Evolutionary conservation across 2,888 invertebrate species (phyloP).

Genomic region (Microctonus brassicae): DNA sequence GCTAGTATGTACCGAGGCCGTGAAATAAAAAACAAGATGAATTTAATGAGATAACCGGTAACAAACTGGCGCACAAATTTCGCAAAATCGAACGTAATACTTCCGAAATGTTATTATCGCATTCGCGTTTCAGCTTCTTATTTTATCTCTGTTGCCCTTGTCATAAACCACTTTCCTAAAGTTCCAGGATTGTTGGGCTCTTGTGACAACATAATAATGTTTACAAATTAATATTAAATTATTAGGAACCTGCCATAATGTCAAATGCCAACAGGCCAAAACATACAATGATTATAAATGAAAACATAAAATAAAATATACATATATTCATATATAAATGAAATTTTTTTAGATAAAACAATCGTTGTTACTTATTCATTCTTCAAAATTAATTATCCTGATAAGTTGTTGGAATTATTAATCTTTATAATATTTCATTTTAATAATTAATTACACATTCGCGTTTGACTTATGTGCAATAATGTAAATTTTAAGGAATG

Average conservation of each 20-base stretch:
- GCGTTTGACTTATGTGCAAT: conserved; percentile 1
- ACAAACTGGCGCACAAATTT: conserved; percentile 62
- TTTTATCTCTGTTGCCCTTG: conserved; percentile 36
- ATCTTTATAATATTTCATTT: conserved; percentile 21
- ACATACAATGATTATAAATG: conserved; percentile 30
- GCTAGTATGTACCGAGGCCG: conserved; percentile 57
- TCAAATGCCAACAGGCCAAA: conserved; percentile 25
- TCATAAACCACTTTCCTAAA: conserved; percentile 48
- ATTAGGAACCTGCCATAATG: conserved; percentile 42
- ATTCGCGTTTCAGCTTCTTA: conserved; percentile 37
- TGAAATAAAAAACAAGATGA: conserved; percentile 22
- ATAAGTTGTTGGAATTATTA: neutral
- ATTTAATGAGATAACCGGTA: conserved; percentile 53
- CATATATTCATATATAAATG: conserved; percentile 28
- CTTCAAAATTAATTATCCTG: conserved; percentile 15
- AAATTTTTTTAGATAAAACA: conserved; percentile 28
- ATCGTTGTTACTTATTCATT: conserved; percentile 37
- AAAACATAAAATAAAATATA: conserved; percentile 33
- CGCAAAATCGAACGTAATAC: conserved; percentile 59
- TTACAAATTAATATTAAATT: conserved; percentile 31
- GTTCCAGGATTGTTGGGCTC: conserved; percentile 45
- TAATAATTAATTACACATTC: conserved; percentile 5
- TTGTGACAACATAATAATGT: conserved; percentile 31
- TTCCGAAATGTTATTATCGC: conserved; percentile 47
- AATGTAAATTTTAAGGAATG: conserved; percentile 16